Conservation (phyloP, 2,113 vertebrate genomes). For the Tupaia tana region DNA sequence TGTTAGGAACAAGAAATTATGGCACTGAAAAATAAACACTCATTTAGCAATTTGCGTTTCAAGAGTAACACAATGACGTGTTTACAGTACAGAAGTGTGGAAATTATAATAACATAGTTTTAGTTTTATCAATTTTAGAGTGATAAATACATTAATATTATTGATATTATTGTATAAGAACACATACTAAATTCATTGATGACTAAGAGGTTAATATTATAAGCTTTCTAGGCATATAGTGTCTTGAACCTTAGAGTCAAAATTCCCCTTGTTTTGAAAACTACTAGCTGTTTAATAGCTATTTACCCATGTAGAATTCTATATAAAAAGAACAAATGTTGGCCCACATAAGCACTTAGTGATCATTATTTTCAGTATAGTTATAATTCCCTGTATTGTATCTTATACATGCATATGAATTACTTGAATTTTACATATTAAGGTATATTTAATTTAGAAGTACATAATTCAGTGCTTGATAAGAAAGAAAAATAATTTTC, state of each 20-base stretch:
- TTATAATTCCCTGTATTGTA: neutral
- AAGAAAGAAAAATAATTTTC: neutral
- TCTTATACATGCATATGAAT: neutral
- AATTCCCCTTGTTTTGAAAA: neutral
- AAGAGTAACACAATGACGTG: neutral
- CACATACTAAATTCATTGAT: neutral
- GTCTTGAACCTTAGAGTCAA: neutral
- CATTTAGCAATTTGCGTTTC: neutral
- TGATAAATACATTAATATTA: neutral
- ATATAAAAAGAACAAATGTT: neutral
- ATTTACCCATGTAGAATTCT: neutral
- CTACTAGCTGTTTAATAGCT: neutral
- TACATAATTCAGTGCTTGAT: neutral
- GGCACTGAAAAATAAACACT: constrained; percentile 18
- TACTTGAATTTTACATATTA: neutral
- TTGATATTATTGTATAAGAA: neutral
- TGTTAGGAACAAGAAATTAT: neutral
- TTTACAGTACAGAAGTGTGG: neutral
- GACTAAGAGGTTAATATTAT: neutral
- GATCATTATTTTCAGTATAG: neutral
- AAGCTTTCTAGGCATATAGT: neutral
- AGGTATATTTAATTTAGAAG: constrained; percentile 9
- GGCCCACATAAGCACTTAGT: neutral
- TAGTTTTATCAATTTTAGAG: neutral
- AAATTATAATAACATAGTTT: neutral